Evolutionary conservation across 2,113 vertebrate species (phyloP).

Genomic region (Onychostruthus taczanowskii): DNA sequence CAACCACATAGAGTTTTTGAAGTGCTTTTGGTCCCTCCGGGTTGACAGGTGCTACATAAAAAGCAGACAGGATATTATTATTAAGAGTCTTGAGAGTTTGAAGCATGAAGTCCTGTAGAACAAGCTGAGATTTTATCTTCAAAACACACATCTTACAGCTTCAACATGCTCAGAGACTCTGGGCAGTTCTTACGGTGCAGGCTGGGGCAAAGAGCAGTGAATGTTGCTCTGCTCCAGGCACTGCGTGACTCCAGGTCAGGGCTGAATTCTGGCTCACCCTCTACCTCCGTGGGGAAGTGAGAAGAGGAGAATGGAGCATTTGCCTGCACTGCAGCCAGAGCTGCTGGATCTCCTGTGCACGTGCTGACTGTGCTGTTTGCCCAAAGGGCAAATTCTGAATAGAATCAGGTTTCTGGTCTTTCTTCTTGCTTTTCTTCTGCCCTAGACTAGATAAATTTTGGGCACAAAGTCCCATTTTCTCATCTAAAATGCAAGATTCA

Average conservation of each 20-base stretch:
- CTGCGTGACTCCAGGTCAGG: neutral
- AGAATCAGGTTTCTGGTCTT: neutral
- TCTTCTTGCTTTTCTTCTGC: neutral
- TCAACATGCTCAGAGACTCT: fast-evolving
- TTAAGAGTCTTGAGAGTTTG: slow-evolving; percentile 43
- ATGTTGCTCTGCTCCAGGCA: neutral
- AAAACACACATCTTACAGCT: neutral
- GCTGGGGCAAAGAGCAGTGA: neutral
- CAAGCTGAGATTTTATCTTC: slow-evolving; percentile 34
- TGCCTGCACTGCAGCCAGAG: neutral
- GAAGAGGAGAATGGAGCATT: neutral
- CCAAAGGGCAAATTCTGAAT: neutral
- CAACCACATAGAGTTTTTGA: slow-evolving; percentile 43
- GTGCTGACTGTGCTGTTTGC: neutral
- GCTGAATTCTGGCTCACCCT: neutral
- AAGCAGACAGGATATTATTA: slow-evolving; percentile 54
- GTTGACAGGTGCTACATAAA: slow-evolving; percentile 63
- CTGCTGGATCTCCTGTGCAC: neutral
- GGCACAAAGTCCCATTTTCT: neutral
- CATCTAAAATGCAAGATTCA: neutral
- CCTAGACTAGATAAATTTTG: too few relatives aligned
- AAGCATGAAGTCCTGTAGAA: slow-evolving; percentile 22
- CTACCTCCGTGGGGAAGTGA: neutral
- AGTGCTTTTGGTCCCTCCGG: slow-evolving; percentile 48
- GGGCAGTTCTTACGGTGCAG: neutral